Conservation (phyloP, 30 jellyfish, hydroid and myxozoan species). For the Chrysaora quinquecirrha region DNA sequence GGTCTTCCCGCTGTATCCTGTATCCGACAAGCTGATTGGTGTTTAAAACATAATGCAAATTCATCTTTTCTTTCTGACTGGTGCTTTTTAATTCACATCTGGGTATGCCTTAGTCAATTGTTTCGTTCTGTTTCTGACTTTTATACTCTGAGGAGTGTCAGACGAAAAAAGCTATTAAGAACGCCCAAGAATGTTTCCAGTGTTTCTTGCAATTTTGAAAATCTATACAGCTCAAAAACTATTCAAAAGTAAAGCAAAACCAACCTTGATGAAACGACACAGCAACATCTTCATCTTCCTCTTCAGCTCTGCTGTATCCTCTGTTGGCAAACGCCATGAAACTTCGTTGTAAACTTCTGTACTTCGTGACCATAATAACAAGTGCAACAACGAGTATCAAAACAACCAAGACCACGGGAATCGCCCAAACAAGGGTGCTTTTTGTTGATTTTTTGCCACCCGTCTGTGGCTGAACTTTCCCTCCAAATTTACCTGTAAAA, state of each 20-base stretch:
- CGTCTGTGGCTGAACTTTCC: conserved; percentile 45
- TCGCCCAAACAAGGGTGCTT: conserved; percentile 86
- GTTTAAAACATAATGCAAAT: too few species aligned
- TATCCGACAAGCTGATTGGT: too few species aligned
- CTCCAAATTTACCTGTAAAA: background rate
- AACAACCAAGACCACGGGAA: conserved; percentile 95
- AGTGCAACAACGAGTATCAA: conserved; percentile 72
- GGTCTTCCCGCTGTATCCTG: too few species aligned
- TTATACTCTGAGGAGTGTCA: too few species aligned
- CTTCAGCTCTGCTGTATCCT: conserved; percentile 83
- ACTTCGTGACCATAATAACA: conserved; percentile 76
- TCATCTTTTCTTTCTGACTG: too few species aligned
- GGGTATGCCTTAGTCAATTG: too few species aligned
- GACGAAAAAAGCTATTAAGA: too few species aligned
- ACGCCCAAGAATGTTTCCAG: too few species aligned
- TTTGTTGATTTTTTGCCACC: conserved; percentile 22
- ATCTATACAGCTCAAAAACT: too few species aligned
- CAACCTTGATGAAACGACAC: conserved; percentile 91
- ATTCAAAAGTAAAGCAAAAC: background rate
- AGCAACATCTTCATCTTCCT: conserved; percentile 89
- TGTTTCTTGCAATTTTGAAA: too few species aligned
- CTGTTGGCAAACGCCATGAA: conserved; percentile 97
- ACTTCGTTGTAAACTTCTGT: conserved; percentile 88
- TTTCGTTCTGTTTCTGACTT: too few species aligned
- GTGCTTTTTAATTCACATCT: too few species aligned